A percentile compares a stretch with the other conserved stretches of the same genome.
These are phyloP conservation scores for Silurus meridionalis DNA, from an alignment of 2,113 vertebrate species.

Conservation along the genomic window DNA sequence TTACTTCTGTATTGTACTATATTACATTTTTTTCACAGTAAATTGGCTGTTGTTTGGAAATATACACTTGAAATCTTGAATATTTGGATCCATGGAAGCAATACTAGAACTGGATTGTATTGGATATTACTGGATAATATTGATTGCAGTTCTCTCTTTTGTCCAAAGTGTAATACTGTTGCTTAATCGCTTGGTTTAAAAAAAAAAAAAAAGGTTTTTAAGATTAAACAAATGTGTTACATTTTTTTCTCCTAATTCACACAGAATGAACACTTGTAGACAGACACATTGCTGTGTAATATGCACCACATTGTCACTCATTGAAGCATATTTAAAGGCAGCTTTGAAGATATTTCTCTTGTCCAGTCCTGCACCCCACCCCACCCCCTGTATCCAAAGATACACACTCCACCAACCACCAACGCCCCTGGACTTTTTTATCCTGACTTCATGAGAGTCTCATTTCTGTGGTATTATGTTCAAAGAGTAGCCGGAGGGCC, in stretches of 20 bases:
- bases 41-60: background rate
- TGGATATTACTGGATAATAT: background rate
- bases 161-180: background rate
- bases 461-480: constrained; percentile 54
- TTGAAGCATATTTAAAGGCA: background rate
- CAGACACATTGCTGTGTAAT: constrained; percentile 4
- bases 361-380: background rate
- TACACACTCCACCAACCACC: background rate
- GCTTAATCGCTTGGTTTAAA: background rate
- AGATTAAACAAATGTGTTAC: background rate
- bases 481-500: constrained; percentile 52
- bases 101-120: too few relatives aligned
- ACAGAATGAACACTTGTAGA: background rate
- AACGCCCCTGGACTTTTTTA: constrained; percentile 24
- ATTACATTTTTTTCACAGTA: background rate
- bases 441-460: constrained; percentile 41
- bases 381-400: background rate
- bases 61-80: background rate
- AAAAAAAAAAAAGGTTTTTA: background rate
- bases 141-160: background rate
- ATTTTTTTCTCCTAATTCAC: background rate
- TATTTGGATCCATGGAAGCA: background rate
- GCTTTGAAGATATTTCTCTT: background rate
- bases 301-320: background rate
- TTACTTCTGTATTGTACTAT: background rate